phyloP scores from a whole-genome alignment of 2,797 vertebrate genomes.

The Tiaroga cobitis region DNA sequence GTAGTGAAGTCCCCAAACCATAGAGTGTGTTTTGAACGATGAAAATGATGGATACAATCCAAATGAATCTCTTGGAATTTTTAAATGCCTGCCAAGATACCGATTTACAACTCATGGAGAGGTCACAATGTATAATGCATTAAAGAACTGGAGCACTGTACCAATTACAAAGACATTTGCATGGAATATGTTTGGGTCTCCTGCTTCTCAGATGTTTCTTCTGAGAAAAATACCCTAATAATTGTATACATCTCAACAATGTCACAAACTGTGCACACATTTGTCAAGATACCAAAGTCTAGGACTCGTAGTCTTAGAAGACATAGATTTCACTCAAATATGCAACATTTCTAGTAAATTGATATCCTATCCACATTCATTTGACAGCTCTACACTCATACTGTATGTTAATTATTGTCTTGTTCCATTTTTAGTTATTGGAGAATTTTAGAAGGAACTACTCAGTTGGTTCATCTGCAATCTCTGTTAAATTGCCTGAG shows the following conservation, averaged over 20 bases:
- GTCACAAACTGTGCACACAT: not conserved
- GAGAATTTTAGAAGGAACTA: no score
- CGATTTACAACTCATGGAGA: not conserved
- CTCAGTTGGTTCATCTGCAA: not conserved
- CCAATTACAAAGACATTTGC: slow-evolving; percentile 6
- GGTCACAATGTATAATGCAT: not conserved
- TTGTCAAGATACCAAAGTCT: not conserved
- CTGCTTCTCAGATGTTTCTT: not conserved
- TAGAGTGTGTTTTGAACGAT: slow-evolving; percentile 23
- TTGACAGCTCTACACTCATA: not conserved
- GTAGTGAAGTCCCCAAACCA: slow-evolving; percentile 36
- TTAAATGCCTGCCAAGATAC: not conserved
- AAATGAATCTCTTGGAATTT: not conserved
- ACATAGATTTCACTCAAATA: not conserved
- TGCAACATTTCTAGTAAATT: not conserved
- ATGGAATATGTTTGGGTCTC: not conserved
- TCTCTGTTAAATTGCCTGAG: not conserved
- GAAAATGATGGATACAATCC: slow-evolving; percentile 8
- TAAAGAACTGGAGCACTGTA: not conserved
- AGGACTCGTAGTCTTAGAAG: not conserved
- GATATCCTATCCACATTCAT: not conserved
- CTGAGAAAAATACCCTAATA: not conserved
- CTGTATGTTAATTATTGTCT: not conserved
- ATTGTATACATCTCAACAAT: not conserved
- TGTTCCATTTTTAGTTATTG: not conserved